Evolutionary conservation across 2,888 invertebrate genomes (phyloP), one percentile per base, ranked within the genome.

Genomic region (Tetrapedia diversipes): DNA sequence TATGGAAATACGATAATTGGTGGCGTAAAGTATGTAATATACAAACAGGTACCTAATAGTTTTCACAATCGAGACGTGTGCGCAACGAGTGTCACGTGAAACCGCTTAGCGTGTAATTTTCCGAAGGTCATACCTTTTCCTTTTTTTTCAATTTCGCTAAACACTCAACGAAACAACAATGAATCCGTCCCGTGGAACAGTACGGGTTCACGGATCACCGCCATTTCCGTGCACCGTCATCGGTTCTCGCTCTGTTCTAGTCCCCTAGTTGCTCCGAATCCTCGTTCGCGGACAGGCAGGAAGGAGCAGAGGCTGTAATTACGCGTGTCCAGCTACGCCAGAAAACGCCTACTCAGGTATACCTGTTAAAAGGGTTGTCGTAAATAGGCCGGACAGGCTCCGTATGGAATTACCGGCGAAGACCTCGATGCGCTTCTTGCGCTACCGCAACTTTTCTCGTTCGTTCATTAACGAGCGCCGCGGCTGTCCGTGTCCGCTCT

Each of bases 251-350:
- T 19, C 27, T 37, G 76, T 41, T 76, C 70, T 37, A 76, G 61
- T 77, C 69, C 61, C 76, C 57, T 32, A 61, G 75, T 65, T 57
- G 65, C 60, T 64, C 57, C n/a, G 45, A 45, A 51, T 69, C 64
- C 43, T 43, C 19, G 63, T 76, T 57, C 3, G 76, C 37, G 37
- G 65, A 56, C 61, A 56, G 76, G 54, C 66, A 68, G 79, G 60
- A 81, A 82, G 71, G 73, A 80, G 69, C 68, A 22, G 73, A 60
- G n/a, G 63, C 61, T 60, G 64, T 74, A 80, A 81, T 82, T 82
- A 74, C 63, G 69, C 47, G 73, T 54, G 79, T 76, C 60, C 67
- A 61, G 53, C 51, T 61, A 71, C 61, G 51, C 59, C 77, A 79
- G 77, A 74, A 80, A 80, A 74, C 71, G 59, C 71, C 68, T 56